Conservation (phyloP, 2,888 invertebrate species). For the Dendrolimus pini region DNA sequence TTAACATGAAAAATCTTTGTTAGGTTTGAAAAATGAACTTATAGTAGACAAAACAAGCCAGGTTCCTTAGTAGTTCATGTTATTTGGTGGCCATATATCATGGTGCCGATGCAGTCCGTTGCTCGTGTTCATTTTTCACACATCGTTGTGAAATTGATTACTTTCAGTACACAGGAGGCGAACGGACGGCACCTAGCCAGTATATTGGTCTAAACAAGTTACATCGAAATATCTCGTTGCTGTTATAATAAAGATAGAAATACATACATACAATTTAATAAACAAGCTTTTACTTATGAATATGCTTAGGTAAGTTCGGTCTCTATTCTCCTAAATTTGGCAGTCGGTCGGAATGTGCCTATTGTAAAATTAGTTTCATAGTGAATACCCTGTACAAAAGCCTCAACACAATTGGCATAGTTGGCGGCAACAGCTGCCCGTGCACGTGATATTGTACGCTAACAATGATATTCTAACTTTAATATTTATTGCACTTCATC, state of each 20-base stretch:
- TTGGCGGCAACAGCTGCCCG: constrained; percentile 57
- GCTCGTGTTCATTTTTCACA: constrained; percentile 47
- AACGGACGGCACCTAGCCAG: neutral
- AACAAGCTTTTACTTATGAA: too few relatives aligned
- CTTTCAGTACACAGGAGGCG: constrained; percentile 12
- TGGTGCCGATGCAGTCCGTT: constrained; percentile 29
- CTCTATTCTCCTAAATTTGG: constrained; percentile 18
- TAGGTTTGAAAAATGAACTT: too few relatives aligned
- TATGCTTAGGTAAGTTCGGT: too few relatives aligned
- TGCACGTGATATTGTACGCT: constrained; percentile 39
- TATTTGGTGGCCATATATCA: constrained; percentile 47
- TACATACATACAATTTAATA: too few relatives aligned
- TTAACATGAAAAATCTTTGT: too few relatives aligned
- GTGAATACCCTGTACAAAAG: constrained; percentile 61
- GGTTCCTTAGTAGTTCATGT: constrained; percentile 9
- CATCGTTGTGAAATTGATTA: constrained; percentile 50
- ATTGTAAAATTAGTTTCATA: constrained; percentile 59
- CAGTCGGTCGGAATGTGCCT: constrained; percentile 24
- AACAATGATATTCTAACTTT: constrained; percentile 72
- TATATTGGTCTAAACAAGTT: neutral
- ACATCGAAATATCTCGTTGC: neutral
- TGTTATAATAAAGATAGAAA: too few relatives aligned
- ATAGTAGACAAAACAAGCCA: too few relatives aligned
- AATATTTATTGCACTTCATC: constrained; percentile 74
- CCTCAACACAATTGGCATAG: constrained; percentile 63